phyloP scores from a whole-genome alignment of 2,113 vertebrate species.

The Megaleporinus macrocephalus region DNA sequence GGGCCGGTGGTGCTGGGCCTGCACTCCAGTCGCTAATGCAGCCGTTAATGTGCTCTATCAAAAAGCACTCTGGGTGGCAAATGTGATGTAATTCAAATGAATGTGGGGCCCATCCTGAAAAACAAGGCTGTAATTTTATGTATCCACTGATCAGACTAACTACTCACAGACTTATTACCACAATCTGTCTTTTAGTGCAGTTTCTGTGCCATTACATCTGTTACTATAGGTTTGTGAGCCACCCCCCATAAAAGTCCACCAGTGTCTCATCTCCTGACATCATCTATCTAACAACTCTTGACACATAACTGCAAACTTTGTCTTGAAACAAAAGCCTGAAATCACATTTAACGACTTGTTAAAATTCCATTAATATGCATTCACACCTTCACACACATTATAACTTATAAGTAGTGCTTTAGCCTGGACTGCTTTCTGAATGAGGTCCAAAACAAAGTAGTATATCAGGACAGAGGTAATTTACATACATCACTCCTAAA shows the following conservation, averaged over 20 bases:
- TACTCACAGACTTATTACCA: constrained; percentile 51
- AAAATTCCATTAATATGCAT: too few species aligned
- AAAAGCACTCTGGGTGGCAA: constrained; percentile 53
- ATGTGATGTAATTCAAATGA: constrained; percentile 64
- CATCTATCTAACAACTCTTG: background rate
- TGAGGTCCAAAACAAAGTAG: background rate
- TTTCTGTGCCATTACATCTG: constrained; percentile 21
- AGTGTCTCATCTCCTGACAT: background rate
- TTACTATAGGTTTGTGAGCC: constrained; percentile 45
- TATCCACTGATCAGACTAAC: constrained; percentile 49
- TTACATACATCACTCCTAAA: background rate
- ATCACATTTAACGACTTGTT: too few species aligned
- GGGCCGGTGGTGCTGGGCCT: constrained; percentile 5
- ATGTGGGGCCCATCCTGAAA: constrained; percentile 35
- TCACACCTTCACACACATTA: too few species aligned
- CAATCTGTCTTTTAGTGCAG: constrained; percentile 45
- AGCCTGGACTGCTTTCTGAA: too few species aligned
- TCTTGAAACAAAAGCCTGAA: too few species aligned
- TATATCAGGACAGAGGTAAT: too few species aligned
- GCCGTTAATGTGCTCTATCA: constrained; percentile 57
- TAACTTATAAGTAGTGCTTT: too few species aligned
- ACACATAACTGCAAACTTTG: background rate
- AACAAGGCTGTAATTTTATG: constrained; percentile 44
- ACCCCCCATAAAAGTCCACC: constrained; percentile 6
- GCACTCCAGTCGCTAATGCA: constrained; percentile 51